Evolutionary conservation across 2,888 invertebrate species (phyloP).

Genomic region (Sicus ferrugineus): DNA sequence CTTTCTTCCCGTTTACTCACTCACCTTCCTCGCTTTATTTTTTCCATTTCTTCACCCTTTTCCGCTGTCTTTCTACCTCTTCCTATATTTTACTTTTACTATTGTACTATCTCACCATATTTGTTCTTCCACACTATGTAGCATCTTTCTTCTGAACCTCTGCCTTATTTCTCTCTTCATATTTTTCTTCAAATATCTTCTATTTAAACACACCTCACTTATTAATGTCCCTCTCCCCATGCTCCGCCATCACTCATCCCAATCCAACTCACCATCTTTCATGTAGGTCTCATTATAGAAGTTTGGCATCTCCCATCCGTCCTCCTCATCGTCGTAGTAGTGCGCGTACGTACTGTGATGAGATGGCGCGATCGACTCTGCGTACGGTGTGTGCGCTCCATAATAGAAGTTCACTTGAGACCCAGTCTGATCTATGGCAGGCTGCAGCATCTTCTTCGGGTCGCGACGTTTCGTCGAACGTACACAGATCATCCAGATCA

Average conservation of each 20-base stretch:
- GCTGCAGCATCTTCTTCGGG: slow-evolving; percentile 89
- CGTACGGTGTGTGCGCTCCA: slow-evolving; percentile 93
- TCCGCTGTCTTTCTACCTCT: too few species aligned
- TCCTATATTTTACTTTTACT: too few species aligned
- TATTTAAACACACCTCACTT: too few species aligned
- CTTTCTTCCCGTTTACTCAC: neutral
- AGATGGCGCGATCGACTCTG: slow-evolving; percentile 93
- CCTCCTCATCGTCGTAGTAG: slow-evolving; percentile 95
- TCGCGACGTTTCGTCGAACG: slow-evolving; percentile 87
- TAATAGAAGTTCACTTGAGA: slow-evolving; percentile 97
- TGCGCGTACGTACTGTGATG: slow-evolving; percentile 96
- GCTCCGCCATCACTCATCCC: too few species aligned
- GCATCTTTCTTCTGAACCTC: too few species aligned
- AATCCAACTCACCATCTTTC: slow-evolving; percentile 77
- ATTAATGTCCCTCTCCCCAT: too few species aligned
- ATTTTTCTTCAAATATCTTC: too few species aligned
- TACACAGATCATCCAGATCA: slow-evolving; percentile 98
- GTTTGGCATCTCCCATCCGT: slow-evolving; percentile 97
- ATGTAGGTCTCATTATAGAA: slow-evolving; percentile 96
- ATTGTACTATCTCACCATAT: too few species aligned
- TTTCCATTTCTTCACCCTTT: neutral
- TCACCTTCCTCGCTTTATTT: neutral
- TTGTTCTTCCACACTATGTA: too few species aligned
- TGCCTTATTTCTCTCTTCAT: too few species aligned
- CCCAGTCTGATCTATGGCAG: slow-evolving; percentile 89